Conservation (phyloP, 2,797 vertebrate species). For the Pogonophryne albipinna region DNA sequence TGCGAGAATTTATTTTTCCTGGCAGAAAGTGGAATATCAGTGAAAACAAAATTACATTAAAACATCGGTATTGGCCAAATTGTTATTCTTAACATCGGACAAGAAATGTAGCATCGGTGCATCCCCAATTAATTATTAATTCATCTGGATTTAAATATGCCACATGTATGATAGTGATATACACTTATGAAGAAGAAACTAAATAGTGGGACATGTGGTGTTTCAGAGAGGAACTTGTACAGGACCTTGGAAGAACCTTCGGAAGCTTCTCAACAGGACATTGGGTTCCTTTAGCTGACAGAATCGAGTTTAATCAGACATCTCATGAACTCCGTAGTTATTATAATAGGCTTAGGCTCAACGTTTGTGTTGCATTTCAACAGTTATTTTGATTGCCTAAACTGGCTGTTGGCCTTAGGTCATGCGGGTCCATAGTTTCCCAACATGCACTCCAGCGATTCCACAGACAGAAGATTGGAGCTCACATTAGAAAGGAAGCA, state of each 20-base stretch:
- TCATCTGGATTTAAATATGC: not conserved
- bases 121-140: no score
- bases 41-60: no score
- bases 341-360: not conserved
- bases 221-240: no score
- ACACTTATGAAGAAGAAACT: not conserved
- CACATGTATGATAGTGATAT: not conserved
- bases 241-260: no score
- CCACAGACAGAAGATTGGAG: not conserved
- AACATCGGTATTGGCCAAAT: no score
- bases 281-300: constrained; percentile 64
- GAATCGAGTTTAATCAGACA: not conserved
- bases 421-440: not conserved
- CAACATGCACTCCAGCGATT: not conserved
- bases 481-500: not conserved
- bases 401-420: not conserved
- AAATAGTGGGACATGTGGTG: no score
- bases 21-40: no score
- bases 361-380: not conserved
- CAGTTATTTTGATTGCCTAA: not conserved
- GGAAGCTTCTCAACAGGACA: not conserved
- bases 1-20: no score
- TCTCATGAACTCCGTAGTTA: no score
- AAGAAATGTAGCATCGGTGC: no score
- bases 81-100: no score